Conservation (phyloP, 1,140 invertebrate genomes). For the Drosophila persimilis region DNA sequence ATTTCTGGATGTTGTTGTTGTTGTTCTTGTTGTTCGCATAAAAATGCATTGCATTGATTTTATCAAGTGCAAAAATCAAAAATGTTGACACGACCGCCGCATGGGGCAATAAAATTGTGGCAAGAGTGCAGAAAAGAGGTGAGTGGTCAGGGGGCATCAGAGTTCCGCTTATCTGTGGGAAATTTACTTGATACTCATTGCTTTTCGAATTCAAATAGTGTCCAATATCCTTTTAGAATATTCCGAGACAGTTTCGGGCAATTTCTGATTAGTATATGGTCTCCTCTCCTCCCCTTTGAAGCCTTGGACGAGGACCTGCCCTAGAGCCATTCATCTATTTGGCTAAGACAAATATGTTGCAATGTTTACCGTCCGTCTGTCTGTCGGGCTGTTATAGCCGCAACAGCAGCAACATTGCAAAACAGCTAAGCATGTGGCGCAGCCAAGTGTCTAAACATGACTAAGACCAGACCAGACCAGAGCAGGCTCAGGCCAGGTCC, state of each 20-base stretch:
- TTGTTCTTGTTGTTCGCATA: constrained; percentile 44
- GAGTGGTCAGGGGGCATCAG: constrained; percentile 13
- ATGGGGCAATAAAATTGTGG: constrained; percentile 55
- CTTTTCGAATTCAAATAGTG: constrained; percentile 32
- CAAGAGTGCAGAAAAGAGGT: constrained; percentile 18
- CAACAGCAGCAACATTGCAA: constrained; percentile 7
- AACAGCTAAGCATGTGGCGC: constrained; percentile 47
- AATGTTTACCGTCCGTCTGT: constrained; percentile 35
- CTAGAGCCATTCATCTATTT: constrained; percentile 36
- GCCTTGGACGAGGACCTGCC: not conserved
- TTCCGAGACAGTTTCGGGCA: not conserved
- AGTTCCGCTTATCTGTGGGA: not conserved
- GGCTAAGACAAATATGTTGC: constrained; percentile 57
- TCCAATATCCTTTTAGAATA: not conserved
- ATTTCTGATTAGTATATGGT: constrained; percentile 24
- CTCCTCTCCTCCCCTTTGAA: no score
- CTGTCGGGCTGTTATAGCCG: constrained; percentile 16
- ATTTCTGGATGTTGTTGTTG: constrained; percentile 12
- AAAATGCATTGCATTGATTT: constrained; percentile 74
- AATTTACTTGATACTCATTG: constrained; percentile 39
- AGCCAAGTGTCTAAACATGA: constrained; percentile 23
- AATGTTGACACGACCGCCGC: constrained; percentile 65
- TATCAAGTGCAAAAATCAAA: constrained; percentile 76
- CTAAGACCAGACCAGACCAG: constrained; percentile 1
- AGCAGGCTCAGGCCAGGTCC: not conserved